Evolutionary conservation across 2,888 invertebrate species (phyloP).

Genomic region (Caenorhabditis auriculariae): DNA sequence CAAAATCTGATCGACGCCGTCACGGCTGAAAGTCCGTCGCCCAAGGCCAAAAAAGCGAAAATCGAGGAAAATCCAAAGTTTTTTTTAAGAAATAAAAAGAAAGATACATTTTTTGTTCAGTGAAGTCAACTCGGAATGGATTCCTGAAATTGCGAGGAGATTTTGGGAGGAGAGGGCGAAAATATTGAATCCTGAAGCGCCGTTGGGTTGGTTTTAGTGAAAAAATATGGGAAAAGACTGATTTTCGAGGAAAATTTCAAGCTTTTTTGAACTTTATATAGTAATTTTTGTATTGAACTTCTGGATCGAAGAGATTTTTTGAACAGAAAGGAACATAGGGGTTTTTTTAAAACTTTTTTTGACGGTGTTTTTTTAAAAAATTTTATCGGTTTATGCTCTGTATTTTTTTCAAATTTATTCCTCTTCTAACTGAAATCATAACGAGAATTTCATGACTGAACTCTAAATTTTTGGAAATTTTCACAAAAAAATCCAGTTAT

Average conservation of each 20-base stretch:
- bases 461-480: background rate
- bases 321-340: no score
- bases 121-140: conserved; percentile 8
- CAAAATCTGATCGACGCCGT: background rate
- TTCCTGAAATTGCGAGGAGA: conserved; percentile 6
- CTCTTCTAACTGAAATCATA: background rate
- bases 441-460: background rate
- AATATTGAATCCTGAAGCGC: no score
- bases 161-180: no score
- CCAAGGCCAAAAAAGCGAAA: background rate
- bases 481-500: background rate
- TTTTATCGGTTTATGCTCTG: no score
- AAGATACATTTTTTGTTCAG: background rate
- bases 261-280: no score
- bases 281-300: no score
- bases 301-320: no score
- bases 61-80: background rate
- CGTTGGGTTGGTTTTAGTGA: no score
- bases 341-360: no score
- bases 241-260: background rate
- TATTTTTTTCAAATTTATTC: no score
- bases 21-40: background rate
- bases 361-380: no score
- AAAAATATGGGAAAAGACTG: conserved; percentile 2
- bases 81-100: background rate